Conservation (phyloP, 2,888 invertebrate species). For the Thysanoteuthis rhombus region DNA sequence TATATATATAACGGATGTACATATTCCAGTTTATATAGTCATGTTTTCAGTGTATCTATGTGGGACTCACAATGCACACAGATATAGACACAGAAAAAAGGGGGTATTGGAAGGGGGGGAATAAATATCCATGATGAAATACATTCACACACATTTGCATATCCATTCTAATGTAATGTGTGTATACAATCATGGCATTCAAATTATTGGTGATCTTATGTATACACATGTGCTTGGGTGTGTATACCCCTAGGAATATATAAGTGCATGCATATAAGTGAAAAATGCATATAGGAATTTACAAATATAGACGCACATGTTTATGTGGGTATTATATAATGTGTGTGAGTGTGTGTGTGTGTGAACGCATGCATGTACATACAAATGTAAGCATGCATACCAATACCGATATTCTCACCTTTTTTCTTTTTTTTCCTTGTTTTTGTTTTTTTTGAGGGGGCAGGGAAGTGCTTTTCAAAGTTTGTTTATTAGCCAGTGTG, state of each 20-base stretch:
- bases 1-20: background rate
- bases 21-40: background rate
- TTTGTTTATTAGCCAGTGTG: background rate
- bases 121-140: background rate
- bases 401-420: background rate
- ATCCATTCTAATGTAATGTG: background rate
- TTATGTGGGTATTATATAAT: background rate
- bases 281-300: background rate
- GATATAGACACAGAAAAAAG: background rate
- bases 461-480: background rate
- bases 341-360: background rate
- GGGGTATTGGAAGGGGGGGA: background rate
- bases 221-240: background rate
- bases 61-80: background rate
- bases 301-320: background rate
- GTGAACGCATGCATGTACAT: background rate
- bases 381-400: background rate
- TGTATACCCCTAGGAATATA: constrained; percentile 13
- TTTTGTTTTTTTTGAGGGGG: background rate
- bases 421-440: background rate
- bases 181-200: background rate
- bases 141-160: background rate
- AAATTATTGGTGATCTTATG: background rate
- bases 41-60: background rate
- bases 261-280: background rate